phyloP scores from a whole-genome alignment of 1,140 invertebrate species.

The Drosophila varians region DNA sequence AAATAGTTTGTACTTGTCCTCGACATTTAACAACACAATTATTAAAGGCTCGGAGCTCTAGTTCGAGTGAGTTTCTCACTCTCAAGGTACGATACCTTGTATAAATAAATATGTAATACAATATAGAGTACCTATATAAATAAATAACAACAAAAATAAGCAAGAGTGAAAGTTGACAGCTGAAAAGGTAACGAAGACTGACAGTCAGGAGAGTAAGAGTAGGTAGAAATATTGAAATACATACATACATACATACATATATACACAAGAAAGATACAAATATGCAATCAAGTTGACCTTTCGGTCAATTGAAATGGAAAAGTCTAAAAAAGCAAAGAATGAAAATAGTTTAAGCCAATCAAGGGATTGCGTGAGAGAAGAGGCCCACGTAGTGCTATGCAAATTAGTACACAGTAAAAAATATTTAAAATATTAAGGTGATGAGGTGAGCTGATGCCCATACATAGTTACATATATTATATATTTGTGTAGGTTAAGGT shows the following conservation, averaged over 20 bases:
- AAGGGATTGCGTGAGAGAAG: constrained; percentile 40
- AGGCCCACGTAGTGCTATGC: constrained; percentile 20
- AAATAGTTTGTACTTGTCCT: too few relatives aligned
- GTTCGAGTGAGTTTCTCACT: not conserved
- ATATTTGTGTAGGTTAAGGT: not conserved
- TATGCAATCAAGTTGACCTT: constrained; percentile 51
- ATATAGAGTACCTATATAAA: constrained; percentile 1
- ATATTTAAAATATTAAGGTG: not conserved
- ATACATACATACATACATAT: not conserved
- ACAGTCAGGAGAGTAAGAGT: constrained; percentile 9
- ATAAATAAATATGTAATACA: constrained; percentile 1
- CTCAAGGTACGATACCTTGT: too few relatives aligned
- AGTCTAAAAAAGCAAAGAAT: constrained; percentile 3
- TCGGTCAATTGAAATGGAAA: constrained; percentile 51
- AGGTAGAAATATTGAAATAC: not conserved
- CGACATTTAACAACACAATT: too few relatives aligned
- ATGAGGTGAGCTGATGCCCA: too few relatives aligned
- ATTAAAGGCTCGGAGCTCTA: too few relatives aligned
- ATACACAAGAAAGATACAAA: not conserved
- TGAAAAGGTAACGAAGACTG: constrained; percentile 16
- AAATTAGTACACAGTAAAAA: constrained; percentile 14
- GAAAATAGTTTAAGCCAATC: constrained; percentile 38
- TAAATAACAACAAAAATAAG: constrained; percentile 33
- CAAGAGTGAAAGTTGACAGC: constrained; percentile 39
- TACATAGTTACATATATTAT: too few relatives aligned